phyloP scores from a whole-genome alignment of 1,140 invertebrate species.

The Druon quercuslanigerum region DNA sequence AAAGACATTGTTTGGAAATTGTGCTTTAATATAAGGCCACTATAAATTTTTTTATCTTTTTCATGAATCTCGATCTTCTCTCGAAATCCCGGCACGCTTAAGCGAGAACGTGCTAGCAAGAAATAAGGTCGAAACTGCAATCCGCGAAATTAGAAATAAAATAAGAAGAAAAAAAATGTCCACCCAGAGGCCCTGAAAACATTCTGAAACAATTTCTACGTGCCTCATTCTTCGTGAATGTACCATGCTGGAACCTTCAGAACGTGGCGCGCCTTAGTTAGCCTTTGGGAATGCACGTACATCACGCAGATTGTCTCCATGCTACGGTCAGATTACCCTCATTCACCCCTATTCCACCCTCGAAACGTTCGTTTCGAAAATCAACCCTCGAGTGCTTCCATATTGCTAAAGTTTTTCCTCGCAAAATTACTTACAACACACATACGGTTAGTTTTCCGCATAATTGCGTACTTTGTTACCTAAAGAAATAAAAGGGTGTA shows the following conservation, averaged over 20 bases:
- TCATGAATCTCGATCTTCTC: too few species aligned
- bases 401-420: not conserved
- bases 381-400: not conserved
- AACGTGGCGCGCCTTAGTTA: not conserved
- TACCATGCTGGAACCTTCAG: not conserved
- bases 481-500: too few species aligned
- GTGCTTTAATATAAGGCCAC: slow-evolving; percentile 13
- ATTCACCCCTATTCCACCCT: not conserved
- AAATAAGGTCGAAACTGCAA: not conserved
- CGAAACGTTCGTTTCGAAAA: not conserved
- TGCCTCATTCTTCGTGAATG: too few species aligned
- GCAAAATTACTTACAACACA: not conserved
- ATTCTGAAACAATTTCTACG: not conserved
- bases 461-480: too few species aligned
- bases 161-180: not conserved
- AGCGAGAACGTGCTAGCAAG: not conserved
- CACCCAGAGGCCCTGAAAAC: not conserved
- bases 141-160: not conserved
- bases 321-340: not conserved
- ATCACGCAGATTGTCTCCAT: too few species aligned
- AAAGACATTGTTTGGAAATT: slow-evolving; percentile 5
- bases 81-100: too few species aligned
- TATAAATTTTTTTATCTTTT: too few species aligned
- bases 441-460: too few species aligned
- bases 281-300: not conserved